Base-by-base conservation (phyloP, 2,797 vertebrate genomes). In the Manis pentadactyla region DNA sequence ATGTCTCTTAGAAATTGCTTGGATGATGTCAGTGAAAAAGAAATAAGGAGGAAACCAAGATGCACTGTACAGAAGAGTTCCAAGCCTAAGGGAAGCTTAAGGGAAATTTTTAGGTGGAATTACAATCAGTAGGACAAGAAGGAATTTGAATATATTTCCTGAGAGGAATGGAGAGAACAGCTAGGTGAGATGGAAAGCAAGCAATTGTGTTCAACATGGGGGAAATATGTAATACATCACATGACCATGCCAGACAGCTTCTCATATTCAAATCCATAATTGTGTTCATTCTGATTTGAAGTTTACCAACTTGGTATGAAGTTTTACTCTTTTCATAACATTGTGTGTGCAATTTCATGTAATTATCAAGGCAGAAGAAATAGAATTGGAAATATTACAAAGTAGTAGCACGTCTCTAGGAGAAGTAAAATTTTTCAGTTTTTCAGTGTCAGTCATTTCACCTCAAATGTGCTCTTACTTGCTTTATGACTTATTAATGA, bases 361-460 rank as follows among this genome's bases (percentile, higher is more conserved):
- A 79, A 89, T 81, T 84, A 85, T 87, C 15, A 75, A 42, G 5
- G 91, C 18, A 92, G 46, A 78, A 91, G 59, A 97, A 85, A 57
- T 29, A 84, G 18, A 95, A 59, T 17, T 73, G 0, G 9, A 81
- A 79, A 73, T 94, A 66, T 82, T 73, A 34, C 7, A 77, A 84
- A 90, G 25, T 49, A 57, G 4, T 27, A 93, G 25, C 17, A 74
- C 4, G 0, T 84, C 46, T 88, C 34, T 57, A 90, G 27, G 31
- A 85, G 6, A 78, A 96, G 39, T 42, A 63, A 82, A 83, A 27
- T 3, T 82, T 87, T 92, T 92, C 25, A 29, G 12, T 29, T 77
- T 96, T 96, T 97, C 57, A 63, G 1, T 79, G 49, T 88, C 61
- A 90, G 25, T 84, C 51, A 66, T 82, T 90, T 90, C 15, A 37